Percentiles rank a stretch among this genome's conserved stretches.
phyloP scores from a whole-genome alignment of 2,113 vertebrate genomes.

The Lynx canadensis region DNA sequence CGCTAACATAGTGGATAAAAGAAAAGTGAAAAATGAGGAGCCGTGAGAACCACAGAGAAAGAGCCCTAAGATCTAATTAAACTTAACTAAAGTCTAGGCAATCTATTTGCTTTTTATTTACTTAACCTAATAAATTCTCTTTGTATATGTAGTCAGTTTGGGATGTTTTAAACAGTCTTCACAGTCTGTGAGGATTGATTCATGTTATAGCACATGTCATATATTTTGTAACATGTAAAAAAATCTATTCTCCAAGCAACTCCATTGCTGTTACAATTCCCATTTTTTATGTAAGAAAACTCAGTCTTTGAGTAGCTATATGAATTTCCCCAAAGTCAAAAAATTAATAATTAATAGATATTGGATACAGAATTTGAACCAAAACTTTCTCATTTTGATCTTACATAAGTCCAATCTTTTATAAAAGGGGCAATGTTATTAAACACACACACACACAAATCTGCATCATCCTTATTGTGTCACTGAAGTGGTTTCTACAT shows the following conservation, averaged over 20 bases:
- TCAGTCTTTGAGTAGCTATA: not conserved
- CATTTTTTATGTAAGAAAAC: not conserved
- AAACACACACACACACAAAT: not conserved
- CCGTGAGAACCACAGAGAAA: not conserved
- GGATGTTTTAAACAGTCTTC: not conserved
- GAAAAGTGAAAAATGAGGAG: not conserved
- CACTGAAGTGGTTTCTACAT: not conserved
- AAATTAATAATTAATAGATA: not conserved
- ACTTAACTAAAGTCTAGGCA: not conserved
- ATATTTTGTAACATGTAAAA: not conserved
- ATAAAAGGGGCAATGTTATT: not conserved
- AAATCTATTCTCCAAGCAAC: not conserved
- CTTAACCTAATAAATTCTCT: not conserved
- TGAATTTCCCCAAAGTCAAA: not conserved
- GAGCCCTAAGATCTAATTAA: not conserved
- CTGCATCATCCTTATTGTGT: not conserved
- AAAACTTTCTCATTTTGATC: not conserved
- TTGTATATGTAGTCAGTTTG: not conserved
- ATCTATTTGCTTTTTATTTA: not conserved
- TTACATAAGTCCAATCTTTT: not conserved
- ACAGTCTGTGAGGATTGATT: not conserved
- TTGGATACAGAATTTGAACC: not conserved
- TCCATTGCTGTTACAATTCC: not conserved
- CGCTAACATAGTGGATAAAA: not conserved
- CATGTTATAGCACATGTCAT: not conserved